Base-by-base conservation (phyloP, 2,888 invertebrate genomes). In the Nesidiocoris tenuis region DNA sequence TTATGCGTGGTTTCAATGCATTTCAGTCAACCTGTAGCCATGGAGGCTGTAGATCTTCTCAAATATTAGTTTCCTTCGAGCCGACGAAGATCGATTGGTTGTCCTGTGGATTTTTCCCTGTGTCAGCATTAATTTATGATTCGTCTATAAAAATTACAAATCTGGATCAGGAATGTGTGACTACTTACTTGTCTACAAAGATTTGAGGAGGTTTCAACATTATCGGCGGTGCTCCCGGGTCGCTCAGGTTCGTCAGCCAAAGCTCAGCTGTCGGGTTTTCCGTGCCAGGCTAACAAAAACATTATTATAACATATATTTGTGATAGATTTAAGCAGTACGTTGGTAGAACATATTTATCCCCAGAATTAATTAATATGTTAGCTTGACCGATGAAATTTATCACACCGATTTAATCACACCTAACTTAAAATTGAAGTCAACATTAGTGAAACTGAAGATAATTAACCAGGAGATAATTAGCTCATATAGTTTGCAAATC, bases 261-360 rank as follows among this genome's bases (percentile, higher is more conserved):
- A 96, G 86, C 81, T 88, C 89, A 75, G 93, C 93, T 82, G 89
- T 90, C 19, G 96, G 96, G 87, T 95, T 96, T 61, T 90, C 87
- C 79, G 93, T 91, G 79, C 94, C 95, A 79, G 95, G 94, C 91
- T 91, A 85, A 19, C 7, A 59, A 7, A 7, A 39, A 39, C 12
- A 39, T 12, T 7, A 39, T 39, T 39, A 39, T 39, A 7, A 39
- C 5, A 39, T 39, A 7, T 39, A 39, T 39, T 39, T n/a, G n/a
- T n/a, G n/a, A n/a, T n/a, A n/a, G n/a, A n/a, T n/a, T n/a, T n/a
- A n/a, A n/a, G n/a, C n/a, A n/a, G n/a, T n/a, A n/a, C n/a, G n/a
- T n/a, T n/a, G n/a, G n/a, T n/a, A n/a, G n/a, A n/a, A n/a, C n/a
- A n/a, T n/a, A n/a, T n/a, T n/a, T n/a, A n/a, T n/a, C n/a, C n/a